Evolutionary conservation across 1,140 invertebrate species (phyloP).

Genomic region (Venturia canescens): DNA sequence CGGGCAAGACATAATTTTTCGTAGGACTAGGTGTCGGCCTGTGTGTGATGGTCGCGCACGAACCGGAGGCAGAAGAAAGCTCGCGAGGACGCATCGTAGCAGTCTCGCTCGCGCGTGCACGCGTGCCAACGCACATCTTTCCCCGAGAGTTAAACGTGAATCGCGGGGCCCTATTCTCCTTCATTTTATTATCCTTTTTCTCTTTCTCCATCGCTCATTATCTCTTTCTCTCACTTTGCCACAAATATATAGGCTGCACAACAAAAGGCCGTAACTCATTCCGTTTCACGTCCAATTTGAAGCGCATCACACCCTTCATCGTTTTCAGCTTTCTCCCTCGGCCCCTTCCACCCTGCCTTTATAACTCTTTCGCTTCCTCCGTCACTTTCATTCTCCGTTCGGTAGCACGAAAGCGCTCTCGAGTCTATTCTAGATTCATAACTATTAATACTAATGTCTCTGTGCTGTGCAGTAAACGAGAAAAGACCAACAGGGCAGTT

Average conservation of each 20-base stretch:
- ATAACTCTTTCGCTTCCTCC: conserved; percentile 11
- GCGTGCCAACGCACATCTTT: neutral
- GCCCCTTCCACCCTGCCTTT: too few species aligned
- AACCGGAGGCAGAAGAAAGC: neutral
- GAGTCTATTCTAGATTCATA: conserved; percentile 76
- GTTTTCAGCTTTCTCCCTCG: neutral
- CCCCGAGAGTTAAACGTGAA: neutral
- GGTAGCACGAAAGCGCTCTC: conserved; percentile 44
- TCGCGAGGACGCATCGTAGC: neutral
- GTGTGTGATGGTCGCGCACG: neutral
- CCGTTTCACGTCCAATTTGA: neutral
- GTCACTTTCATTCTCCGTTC: conserved; percentile 58
- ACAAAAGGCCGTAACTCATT: neutral
- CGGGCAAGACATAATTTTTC: neutral
- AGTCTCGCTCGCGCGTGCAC: conserved; percentile 15
- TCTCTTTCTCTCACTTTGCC: too few species aligned
- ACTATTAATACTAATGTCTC: conserved; percentile 76
- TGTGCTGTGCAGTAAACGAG: conserved; percentile 39
- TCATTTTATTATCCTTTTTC: neutral
- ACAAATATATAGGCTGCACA: neutral
- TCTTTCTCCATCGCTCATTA: conserved; percentile 1
- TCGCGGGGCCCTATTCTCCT: neutral
- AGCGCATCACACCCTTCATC: too few species aligned
- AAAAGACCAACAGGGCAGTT: conserved; percentile 51
- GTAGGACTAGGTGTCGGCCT: neutral